Conservation (phyloP, 2,888 invertebrate species). For the Nephrotoma appendiculata region DNA sequence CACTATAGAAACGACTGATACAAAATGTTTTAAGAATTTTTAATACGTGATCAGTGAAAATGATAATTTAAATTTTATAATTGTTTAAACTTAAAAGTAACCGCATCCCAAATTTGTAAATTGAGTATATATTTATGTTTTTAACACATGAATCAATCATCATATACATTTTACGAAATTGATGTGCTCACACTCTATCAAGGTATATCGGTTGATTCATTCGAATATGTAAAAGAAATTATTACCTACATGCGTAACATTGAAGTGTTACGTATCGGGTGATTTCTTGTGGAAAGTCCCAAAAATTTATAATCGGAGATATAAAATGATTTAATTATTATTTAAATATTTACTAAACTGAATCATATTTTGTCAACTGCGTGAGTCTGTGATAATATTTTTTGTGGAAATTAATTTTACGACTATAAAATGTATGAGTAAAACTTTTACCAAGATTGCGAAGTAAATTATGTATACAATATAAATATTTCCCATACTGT, state of each 20-base stretch:
- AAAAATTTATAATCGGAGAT: neutral
- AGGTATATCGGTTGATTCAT: neutral
- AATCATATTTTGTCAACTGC: neutral
- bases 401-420: no score
- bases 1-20: neutral
- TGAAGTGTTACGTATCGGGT: neutral
- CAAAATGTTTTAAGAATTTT: neutral
- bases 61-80: neutral
- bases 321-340: neutral
- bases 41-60: neutral
- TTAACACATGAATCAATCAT: neutral
- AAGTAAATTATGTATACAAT: neutral
- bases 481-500: neutral
- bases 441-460: neutral
- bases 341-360: neutral
- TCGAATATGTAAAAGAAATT: neutral
- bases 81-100: neutral
- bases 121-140: neutral
- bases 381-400: neutral
- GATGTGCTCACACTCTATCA: neutral
- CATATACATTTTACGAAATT: neutral
- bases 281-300: neutral
- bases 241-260: no score
- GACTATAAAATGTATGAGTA: no score
- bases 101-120: neutral